phyloP scores from a whole-genome alignment of 1,140 invertebrate genomes.

The Rhizoglyphus robini region DNA sequence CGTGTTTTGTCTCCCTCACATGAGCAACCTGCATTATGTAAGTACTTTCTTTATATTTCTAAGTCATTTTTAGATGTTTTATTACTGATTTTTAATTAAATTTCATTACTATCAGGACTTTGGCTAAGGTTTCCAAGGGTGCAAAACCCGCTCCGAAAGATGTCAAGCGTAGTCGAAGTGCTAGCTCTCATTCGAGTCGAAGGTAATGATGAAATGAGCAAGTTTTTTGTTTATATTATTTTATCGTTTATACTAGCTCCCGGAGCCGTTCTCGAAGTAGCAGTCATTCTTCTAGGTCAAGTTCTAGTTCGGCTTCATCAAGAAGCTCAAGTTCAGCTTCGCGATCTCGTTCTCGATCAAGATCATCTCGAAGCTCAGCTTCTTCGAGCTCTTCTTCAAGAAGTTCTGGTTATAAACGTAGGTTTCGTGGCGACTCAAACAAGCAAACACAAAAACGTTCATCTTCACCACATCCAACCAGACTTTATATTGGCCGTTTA shows the following conservation, averaged over 20 bases:
- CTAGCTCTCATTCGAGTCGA: constrained; percentile 4
- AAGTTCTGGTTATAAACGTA: constrained; percentile 22
- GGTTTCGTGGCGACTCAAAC: constrained; percentile 16
- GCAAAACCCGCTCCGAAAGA: neutral
- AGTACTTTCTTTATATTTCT: too few relatives aligned
- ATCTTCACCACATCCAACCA: constrained; percentile 59
- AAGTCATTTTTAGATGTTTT: too few relatives aligned
- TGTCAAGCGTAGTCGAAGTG: constrained; percentile 2
- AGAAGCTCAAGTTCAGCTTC: constrained; percentile 30
- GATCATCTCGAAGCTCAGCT: constrained; percentile 27
- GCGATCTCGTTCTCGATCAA: constrained; percentile 19
- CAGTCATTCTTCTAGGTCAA: constrained; percentile 32
- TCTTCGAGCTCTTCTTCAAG: constrained; percentile 27
- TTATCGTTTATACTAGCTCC: neutral
- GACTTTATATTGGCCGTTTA: constrained; percentile 80
- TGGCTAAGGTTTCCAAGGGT: neutral
- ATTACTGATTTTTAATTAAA: too few relatives aligned
- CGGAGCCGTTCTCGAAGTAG: constrained; percentile 14
- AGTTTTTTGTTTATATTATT: neutral
- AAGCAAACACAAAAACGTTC: constrained; percentile 41
- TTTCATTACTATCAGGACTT: constrained; percentile 6
- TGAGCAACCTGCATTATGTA: too few relatives aligned
- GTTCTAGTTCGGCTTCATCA: constrained; percentile 38
- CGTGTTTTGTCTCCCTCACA: too few relatives aligned
- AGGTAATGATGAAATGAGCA: neutral